Conservation (phyloP, 2,113 vertebrate species). For the Grallaria varia region DNA sequence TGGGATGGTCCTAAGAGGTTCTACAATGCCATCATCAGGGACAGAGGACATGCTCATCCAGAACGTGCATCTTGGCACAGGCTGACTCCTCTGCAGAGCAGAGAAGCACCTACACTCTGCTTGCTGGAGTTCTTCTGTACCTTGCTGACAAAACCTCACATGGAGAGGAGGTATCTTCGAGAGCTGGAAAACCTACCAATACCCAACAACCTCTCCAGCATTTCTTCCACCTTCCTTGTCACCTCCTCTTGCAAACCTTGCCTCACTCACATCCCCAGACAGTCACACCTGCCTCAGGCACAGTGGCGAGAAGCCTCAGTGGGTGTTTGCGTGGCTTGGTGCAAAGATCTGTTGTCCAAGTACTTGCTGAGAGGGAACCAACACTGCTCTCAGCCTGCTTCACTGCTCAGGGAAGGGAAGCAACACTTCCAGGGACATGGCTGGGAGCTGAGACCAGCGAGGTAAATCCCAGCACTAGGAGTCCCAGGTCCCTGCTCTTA, state of each 20-base stretch:
- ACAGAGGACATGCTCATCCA: background rate
- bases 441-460: background rate
- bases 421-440: fast-evolving
- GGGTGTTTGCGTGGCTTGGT: background rate
- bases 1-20: background rate
- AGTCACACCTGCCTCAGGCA: background rate
- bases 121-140: background rate
- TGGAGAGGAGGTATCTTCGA: background rate
- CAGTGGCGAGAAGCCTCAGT: fast-evolving
- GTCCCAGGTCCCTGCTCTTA: background rate
- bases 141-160: background rate
- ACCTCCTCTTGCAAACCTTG: fast-evolving
- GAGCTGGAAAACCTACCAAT: background rate
- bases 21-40: background rate
- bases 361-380: background rate
- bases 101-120: background rate
- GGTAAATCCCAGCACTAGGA: background rate
- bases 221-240: background rate
- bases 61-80: background rate
- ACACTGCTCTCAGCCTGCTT: background rate
- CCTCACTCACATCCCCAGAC: background rate
- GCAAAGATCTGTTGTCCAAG: background rate
- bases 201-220: background rate
- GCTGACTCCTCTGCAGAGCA: background rate
- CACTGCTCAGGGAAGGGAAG: background rate